Base-by-base conservation (phyloP, 2,888 invertebrate genomes). In the Cantharis rustica region DNA sequence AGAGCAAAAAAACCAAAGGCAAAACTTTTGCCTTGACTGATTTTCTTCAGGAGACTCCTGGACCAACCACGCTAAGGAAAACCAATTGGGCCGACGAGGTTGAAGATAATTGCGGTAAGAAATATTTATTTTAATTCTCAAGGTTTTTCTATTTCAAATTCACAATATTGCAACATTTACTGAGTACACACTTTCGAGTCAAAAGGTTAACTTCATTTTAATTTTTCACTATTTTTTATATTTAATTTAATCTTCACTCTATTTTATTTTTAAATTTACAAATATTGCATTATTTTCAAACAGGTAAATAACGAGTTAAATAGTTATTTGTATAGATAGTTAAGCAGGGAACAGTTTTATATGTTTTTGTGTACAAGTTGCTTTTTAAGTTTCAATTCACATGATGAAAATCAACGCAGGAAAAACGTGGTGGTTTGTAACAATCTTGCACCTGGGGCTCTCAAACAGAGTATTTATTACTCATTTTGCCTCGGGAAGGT, bases 1-100 rank as follows among this genome's bases (percentile, higher is more conserved):
- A 94, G 91, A 93, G 91, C 88, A 96, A 94, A 91, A 97, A 95
- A 91, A 91, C 91, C 89, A 96, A 95, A 91, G 95, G 95, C 87
- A 95, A 93, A 87, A 94, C 94, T 80, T 89, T 96, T 85, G 92
- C 93, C 83, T 90, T 97, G 85, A 95, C 93, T 87, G 94, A 94
- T 85, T 96, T 97, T 88, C 90, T 97, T 83, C 93, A 93, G 79
- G 93, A 94, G 86, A 87, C 88, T 71, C 91, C 92, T 75, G 92
- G 92, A 72, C 90, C 88, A 73, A 89, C 90, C 71, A 86, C 88
- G 70, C 84, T 91, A 78, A 88, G 90, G 84, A 91, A 91, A 88
- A 91, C 91, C 85, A 85, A 88, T 80, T 96, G 97, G 94, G 96
- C 94, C 69, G 95, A 95, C 84, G 93, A 95, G 85, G 93, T 94